phyloP scores from a whole-genome alignment of 1,140 invertebrate species.

The Xylocopa sonorina region DNA sequence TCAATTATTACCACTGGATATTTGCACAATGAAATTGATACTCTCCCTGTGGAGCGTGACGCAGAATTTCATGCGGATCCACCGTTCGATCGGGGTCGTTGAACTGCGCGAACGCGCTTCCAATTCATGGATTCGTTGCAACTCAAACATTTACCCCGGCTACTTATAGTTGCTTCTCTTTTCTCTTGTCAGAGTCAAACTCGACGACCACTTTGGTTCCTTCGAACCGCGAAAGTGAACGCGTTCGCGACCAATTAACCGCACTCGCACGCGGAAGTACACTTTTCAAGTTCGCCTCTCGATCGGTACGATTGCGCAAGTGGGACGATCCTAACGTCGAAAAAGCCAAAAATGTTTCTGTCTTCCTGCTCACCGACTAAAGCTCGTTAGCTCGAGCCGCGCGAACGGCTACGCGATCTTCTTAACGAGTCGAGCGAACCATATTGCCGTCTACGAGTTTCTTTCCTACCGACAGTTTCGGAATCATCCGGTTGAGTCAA shows the following conservation, averaged over 20 bases:
- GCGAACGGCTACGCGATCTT: slow-evolving; percentile 22
- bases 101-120: slow-evolving; percentile 17
- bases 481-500: slow-evolving; percentile 48
- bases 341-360: not conserved
- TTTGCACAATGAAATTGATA: slow-evolving; percentile 46
- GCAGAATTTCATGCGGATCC: slow-evolving; percentile 27
- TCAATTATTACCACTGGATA: slow-evolving; percentile 27
- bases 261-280: too few species aligned
- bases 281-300: not conserved
- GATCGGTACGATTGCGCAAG: too few species aligned
- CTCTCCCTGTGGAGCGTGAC: slow-evolving; percentile 20
- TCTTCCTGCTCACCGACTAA: slow-evolving; percentile 22
- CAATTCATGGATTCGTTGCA: slow-evolving; percentile 2
- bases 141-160: too few species aligned
- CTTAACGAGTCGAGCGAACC: slow-evolving; percentile 34
- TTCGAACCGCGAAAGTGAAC: not conserved
- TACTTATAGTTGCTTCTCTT: too few species aligned
- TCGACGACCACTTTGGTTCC: not conserved
- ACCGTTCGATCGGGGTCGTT: slow-evolving; percentile 20
- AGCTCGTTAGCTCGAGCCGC: slow-evolving; percentile 18
- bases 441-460: not conserved
- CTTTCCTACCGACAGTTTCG: slow-evolving; percentile 21
- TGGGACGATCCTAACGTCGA: too few species aligned
- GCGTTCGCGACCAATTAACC: too few species aligned
- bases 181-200: slow-evolving; percentile 14